These are phyloP conservation scores for Heteromormyrus szaboi DNA, from an alignment of 2,797 vertebrate species.

Conservation along the genomic window DNA sequence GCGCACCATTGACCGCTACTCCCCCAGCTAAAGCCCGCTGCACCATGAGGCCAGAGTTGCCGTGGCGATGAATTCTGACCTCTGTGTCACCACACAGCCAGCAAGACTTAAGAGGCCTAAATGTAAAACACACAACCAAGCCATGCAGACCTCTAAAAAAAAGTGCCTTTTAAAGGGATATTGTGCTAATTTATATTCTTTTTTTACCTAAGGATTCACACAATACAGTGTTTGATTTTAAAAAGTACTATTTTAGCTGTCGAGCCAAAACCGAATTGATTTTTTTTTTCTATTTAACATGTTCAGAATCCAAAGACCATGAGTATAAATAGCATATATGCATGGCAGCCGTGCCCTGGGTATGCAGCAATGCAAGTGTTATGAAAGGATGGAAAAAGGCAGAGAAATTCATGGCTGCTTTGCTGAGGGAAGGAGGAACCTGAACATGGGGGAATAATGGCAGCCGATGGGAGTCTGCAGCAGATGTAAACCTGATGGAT, in stretches of 20 bases:
- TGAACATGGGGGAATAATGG: conserved; percentile 49
- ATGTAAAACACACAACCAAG: conserved; percentile 49
- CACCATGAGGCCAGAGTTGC: neutral
- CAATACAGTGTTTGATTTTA: conserved; percentile 57
- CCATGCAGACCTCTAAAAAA: conserved; percentile 45
- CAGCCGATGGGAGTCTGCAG: conserved; percentile 61
- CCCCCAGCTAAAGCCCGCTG: conserved; percentile 72
- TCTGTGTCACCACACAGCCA: conserved; percentile 38
- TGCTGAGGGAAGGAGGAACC: conserved; percentile 54
- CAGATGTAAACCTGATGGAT: conserved; percentile 49
- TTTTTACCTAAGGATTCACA: conserved; percentile 53
- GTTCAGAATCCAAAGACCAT: conserved; percentile 61
- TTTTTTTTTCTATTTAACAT: conserved; percentile 52
- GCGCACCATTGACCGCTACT: conserved; percentile 89
- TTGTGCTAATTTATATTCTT: conserved; percentile 53
- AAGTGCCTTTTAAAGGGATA: conserved; percentile 63
- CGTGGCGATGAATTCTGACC: neutral
- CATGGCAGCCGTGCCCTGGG: conserved; percentile 61
- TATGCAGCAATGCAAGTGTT: conserved; percentile 50
- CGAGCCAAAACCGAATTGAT: conserved; percentile 67
- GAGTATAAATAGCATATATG: conserved; percentile 33
- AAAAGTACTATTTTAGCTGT: conserved; percentile 46
- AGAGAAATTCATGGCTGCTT: conserved; percentile 62
- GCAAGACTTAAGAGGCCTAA: conserved; percentile 54
- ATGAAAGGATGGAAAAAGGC: conserved; percentile 50